These are phyloP conservation scores for Boleophthalmus pectinirostris DNA, from an alignment of 2,113 vertebrate genomes.

Conservation along the genomic window DNA sequence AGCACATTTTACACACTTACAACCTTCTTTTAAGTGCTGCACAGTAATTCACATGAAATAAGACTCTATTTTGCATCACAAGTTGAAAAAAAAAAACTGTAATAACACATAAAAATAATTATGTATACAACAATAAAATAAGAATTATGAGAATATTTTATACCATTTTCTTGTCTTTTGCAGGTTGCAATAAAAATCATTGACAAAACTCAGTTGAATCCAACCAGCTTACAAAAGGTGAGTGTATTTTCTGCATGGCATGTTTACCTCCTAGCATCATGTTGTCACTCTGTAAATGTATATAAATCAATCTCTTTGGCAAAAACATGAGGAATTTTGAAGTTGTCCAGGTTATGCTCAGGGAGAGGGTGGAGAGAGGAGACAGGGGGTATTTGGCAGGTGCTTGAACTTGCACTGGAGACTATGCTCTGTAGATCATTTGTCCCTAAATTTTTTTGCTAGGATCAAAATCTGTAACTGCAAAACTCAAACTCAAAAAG, in stretches of 20 bases:
- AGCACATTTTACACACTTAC: too few relatives aligned
- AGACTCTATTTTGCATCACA: too few relatives aligned
- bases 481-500: slow-evolving; percentile 32
- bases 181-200: slow-evolving; percentile 84
- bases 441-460: slow-evolving; percentile 14
- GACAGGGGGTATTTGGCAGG: slow-evolving; percentile 66
- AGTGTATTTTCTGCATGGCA: slow-evolving; percentile 32
- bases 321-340: slow-evolving; percentile 8
- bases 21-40: too few relatives aligned
- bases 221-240: slow-evolving; percentile 82
- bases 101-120: too few relatives aligned
- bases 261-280: background rate
- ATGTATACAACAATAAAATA: too few relatives aligned
- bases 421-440: slow-evolving; percentile 50
- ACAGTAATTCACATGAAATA: too few relatives aligned
- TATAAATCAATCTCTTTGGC: background rate
- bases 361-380: slow-evolving; percentile 34
- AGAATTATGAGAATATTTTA: too few relatives aligned
- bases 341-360: slow-evolving; percentile 43
- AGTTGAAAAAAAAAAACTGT: too few relatives aligned
- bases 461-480: background rate
- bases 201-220: slow-evolving; percentile 82
- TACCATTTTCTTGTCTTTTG: slow-evolving; percentile 31
- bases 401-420: slow-evolving; percentile 52
- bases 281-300: background rate